phyloP scores from a whole-genome alignment of 2,888 invertebrate species.

The Limnephilus marmoratus region DNA sequence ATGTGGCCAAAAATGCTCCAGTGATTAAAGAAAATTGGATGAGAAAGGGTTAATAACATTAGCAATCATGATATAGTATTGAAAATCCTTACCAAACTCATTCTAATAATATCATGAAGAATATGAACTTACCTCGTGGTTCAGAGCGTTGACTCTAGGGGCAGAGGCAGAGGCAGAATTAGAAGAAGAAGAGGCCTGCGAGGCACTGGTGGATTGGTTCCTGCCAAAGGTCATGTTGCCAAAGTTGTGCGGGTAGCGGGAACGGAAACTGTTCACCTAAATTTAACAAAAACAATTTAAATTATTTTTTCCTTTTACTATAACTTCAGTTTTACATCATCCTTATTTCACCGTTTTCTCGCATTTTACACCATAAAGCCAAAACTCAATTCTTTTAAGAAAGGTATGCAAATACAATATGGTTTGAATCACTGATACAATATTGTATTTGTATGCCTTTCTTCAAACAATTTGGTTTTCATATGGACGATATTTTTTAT shows the following conservation, averaged over 20 bases:
- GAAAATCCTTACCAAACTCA: neutral
- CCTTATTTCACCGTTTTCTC: too few relatives aligned
- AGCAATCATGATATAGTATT: neutral
- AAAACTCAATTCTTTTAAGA: too few relatives aligned
- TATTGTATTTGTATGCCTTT: too few relatives aligned
- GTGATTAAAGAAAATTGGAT: neutral
- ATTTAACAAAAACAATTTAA: neutral
- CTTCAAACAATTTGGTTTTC: too few relatives aligned
- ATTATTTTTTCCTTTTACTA: too few relatives aligned
- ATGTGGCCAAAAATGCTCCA: too few relatives aligned
- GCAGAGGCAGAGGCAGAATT: neutral
- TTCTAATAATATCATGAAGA: neutral
- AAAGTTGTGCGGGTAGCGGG: conserved; percentile 23
- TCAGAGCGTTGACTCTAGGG: conserved; percentile 1
- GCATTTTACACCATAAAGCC: too few relatives aligned
- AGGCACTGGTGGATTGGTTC: neutral
- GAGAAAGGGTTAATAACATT: neutral
- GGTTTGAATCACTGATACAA: too few relatives aligned
- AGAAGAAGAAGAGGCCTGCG: neutral
- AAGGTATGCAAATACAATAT: too few relatives aligned
- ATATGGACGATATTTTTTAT: too few relatives aligned
- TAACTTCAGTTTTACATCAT: too few relatives aligned
- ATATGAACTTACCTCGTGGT: conserved; percentile 14
- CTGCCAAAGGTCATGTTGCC: neutral
- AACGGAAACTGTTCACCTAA: conserved; percentile 11